Percentiles rank a stretch among this genome's conserved stretches.
Evolutionary conservation across 2,113 vertebrate genomes (phyloP).

Genomic region (Phalacrocorax pelagicus): DNA sequence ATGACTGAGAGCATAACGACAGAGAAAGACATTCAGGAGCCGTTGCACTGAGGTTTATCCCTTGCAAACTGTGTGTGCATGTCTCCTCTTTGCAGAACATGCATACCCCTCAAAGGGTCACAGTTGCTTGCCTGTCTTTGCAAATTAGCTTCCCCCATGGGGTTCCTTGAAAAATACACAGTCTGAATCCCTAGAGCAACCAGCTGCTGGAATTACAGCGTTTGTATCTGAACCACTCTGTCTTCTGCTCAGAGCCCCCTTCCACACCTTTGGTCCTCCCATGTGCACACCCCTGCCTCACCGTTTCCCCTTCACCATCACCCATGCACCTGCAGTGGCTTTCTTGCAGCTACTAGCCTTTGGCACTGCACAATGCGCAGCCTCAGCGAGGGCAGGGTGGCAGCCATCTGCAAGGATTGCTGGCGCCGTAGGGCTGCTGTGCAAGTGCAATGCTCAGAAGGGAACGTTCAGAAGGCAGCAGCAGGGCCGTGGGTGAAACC

Average conservation of each 20-base stretch:
- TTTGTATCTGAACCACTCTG: neutral
- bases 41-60: neutral
- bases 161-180: neutral
- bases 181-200: neutral
- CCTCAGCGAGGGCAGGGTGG: neutral
- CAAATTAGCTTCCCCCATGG: neutral
- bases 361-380: fast-evolving
- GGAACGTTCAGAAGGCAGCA: neutral
- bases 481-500: neutral
- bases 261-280: neutral
- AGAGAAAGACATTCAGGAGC: neutral
- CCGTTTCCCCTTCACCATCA: neutral
- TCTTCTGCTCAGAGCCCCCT: neutral
- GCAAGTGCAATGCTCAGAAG: neutral
- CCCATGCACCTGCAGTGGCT: neutral
- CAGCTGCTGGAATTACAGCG: neutral
- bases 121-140: neutral
- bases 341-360: neutral
- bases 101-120: neutral
- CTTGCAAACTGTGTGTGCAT: neutral
- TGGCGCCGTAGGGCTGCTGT: neutral
- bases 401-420: fast-evolving
- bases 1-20: fast-evolving
- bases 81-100: neutral
- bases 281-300: fast-evolving